Conservation (phyloP, 1,140 invertebrate species). For the Calephelis nemesis region DNA sequence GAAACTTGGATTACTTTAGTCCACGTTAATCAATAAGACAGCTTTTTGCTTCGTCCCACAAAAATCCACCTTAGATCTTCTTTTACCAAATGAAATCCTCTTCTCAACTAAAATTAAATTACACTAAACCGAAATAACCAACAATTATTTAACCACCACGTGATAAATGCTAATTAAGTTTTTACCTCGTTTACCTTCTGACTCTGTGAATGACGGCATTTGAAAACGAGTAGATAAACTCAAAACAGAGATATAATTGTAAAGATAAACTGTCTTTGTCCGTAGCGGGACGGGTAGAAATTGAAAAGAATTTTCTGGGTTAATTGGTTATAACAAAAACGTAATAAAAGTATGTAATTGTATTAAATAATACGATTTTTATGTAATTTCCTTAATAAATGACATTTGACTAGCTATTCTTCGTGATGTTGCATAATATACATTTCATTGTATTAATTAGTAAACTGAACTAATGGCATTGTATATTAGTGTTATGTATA, state of each 20-base stretch:
- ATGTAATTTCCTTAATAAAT: slow-evolving; percentile 5
- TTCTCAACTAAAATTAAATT: no score
- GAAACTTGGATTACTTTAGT: no score
- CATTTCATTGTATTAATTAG: no score
- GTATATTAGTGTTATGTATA: no score
- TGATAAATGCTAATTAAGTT: slow-evolving; percentile 9
- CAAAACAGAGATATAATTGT: slow-evolving; percentile 9
- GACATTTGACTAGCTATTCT: slow-evolving; percentile 2
- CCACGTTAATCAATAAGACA: no score
- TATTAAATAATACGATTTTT: slow-evolving; percentile 6
- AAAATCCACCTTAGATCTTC: no score
- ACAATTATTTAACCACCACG: not conserved
- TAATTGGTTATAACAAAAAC: slow-evolving; percentile 16
- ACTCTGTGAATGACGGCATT: slow-evolving; percentile 9
- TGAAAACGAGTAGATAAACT: slow-evolving; percentile 4
- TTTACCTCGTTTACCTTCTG: not conserved
- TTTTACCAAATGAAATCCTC: no score
- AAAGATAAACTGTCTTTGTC: slow-evolving; percentile 13
- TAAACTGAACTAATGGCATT: no score
- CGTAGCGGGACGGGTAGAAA: not conserved
- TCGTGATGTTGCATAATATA: slow-evolving; percentile 9
- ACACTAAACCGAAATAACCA: not conserved
- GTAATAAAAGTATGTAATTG: slow-evolving; percentile 13
- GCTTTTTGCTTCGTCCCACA: no score
- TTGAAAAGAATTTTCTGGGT: slow-evolving; percentile 5